phyloP scores from a whole-genome alignment of 2,888 invertebrate species.

The Aspidapion aeneum region DNA sequence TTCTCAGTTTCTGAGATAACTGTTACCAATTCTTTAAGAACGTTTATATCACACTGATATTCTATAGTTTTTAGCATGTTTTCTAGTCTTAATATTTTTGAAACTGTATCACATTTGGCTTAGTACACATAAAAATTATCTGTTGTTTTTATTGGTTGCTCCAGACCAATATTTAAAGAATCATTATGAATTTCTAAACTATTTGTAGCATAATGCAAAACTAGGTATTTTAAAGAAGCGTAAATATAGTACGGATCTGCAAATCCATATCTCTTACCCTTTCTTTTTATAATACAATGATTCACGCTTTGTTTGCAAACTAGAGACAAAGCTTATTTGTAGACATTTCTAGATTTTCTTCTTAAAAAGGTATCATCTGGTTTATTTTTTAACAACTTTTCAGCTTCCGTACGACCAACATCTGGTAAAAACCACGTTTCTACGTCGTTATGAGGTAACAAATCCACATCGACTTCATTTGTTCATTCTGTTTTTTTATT shows the following conservation, averaged over 20 bases:
- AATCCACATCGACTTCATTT: conserved; percentile 53
- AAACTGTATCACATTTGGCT: too few species aligned
- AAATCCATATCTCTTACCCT: conserved; percentile 87
- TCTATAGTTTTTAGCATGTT: too few species aligned
- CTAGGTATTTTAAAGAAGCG: conserved; percentile 79
- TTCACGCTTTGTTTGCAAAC: conserved; percentile 80
- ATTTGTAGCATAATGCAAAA: conserved; percentile 88
- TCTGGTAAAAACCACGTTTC: conserved; percentile 75
- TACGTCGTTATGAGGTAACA: conserved; percentile 65
- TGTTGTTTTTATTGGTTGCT: conserved; percentile 70
- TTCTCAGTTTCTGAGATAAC: too few species aligned
- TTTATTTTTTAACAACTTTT: conserved; percentile 66
- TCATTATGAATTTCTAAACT: conserved; percentile 95
- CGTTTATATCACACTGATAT: too few species aligned
- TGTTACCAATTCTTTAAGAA: too few species aligned
- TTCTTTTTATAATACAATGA: conserved; percentile 90
- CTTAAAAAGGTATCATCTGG: conserved; percentile 94
- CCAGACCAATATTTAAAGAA: conserved; percentile 75
- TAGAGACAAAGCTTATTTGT: conserved; percentile 85
- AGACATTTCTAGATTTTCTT: conserved; percentile 68
- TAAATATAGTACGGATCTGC: conserved; percentile 95
- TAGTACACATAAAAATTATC: too few species aligned
- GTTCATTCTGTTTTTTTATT: too few species aligned
- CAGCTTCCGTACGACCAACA: conserved; percentile 77
- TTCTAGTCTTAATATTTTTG: too few species aligned